A percentile compares a stretch with the other conserved stretches of the same genome.
Conservation (phyloP, 1,140 invertebrate species). For the Monochamus saltuarius region DNA sequence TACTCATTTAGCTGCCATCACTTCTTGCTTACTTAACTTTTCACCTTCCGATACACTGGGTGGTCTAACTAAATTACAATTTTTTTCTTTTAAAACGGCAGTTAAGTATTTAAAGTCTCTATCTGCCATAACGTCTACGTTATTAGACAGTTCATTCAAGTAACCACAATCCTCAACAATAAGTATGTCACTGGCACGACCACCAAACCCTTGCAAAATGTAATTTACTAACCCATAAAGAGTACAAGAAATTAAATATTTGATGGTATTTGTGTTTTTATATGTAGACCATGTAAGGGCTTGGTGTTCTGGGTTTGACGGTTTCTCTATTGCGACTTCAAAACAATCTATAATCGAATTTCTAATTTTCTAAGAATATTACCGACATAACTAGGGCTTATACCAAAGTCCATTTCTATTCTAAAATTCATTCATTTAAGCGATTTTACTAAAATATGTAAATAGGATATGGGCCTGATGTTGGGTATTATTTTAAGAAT, state of each 20-base stretch:
- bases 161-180: conserved; percentile 49
- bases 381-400: conserved; percentile 13
- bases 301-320: conserved; percentile 48
- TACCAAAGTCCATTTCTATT: conserved; percentile 6
- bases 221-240: conserved; percentile 52
- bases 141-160: conserved; percentile 36
- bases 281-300: conserved; percentile 54
- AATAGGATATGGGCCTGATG: background rate
- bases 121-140: conserved; percentile 6
- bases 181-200: conserved; percentile 44
- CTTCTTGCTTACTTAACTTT: conserved; percentile 41
- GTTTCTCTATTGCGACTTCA: conserved; percentile 27
- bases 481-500: background rate
- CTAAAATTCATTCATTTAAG: background rate
- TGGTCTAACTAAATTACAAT: conserved; percentile 9
- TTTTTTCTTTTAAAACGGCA: background rate
- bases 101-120: conserved; percentile 5
- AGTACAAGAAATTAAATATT: conserved; percentile 54
- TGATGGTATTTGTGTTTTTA: conserved; percentile 54
- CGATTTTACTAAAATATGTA: conserved; percentile 1
- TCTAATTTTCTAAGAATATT: too few relatives aligned
- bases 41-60: background rate
- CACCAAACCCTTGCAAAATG: conserved; percentile 50
- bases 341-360: conserved; percentile 26
- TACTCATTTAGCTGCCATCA: conserved; percentile 42